These are phyloP conservation scores for Rhipidura dahli DNA, from an alignment of 2,113 vertebrate genomes.

Conservation along the genomic window DNA sequence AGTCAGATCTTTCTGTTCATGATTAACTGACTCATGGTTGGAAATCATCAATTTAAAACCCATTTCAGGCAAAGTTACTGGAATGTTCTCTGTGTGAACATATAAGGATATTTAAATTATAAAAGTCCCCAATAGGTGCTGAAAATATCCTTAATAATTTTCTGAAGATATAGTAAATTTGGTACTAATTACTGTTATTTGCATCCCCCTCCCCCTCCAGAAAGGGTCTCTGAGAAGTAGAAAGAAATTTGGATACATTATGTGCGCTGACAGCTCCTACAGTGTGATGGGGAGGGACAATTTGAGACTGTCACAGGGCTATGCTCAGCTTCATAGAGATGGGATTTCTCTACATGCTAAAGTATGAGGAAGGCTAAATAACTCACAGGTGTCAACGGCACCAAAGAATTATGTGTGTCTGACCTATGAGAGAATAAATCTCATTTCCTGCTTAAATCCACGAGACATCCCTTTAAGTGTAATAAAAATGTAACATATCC, in stretches of 20 bases:
- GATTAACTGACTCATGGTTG: constrained; percentile 53
- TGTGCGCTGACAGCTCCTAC: constrained; percentile 46
- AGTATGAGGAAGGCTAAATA: constrained; percentile 64
- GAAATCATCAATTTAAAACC: constrained; percentile 62
- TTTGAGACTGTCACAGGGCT: constrained; percentile 40
- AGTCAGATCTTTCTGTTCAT: constrained; percentile 34
- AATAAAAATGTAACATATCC: constrained; percentile 45
- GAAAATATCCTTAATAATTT: constrained; percentile 56
- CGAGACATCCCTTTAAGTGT: constrained; percentile 23
- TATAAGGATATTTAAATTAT: constrained; percentile 27
- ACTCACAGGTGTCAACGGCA: constrained; percentile 71
- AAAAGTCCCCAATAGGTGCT: constrained; percentile 5
- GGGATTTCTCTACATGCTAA: constrained; percentile 54
- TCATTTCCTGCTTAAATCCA: constrained; percentile 33
- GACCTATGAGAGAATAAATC: constrained; percentile 69
- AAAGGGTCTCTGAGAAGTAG: constrained; percentile 34
- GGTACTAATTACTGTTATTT: constrained; percentile 67
- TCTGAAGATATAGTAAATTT: constrained; percentile 42
- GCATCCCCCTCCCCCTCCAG: constrained; percentile 3
- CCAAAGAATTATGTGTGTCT: constrained; percentile 63
- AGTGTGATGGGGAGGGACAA: constrained; percentile 21
- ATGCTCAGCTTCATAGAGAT: constrained; percentile 26
- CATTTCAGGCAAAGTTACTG: constrained; percentile 41
- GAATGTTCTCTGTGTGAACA: constrained; percentile 20
- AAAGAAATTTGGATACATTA: constrained; percentile 62